Evolutionary conservation across 1,140 invertebrate genomes (phyloP), one percentile per base, ranked within the genome.

Genomic region (Proctacanthus coquilletti): DNA sequence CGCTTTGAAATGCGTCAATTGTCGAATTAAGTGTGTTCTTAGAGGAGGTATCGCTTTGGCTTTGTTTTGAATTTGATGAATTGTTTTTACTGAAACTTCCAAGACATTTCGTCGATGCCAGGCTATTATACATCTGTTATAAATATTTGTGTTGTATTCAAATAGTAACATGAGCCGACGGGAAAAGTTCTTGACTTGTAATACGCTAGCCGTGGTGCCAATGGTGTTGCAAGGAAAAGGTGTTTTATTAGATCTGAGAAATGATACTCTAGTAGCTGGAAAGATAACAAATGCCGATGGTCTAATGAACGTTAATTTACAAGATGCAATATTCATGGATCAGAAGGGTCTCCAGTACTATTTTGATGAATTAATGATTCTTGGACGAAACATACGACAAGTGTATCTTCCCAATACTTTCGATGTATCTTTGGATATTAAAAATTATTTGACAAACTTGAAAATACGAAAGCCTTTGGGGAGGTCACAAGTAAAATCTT

Each of bases 211-310:
- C 20, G 51, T 49, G 20, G 34, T 54, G 31, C 54, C 55, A 3
- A 38, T 51, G 5, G 36, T 58, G 31, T 38, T 58, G 3, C 42
- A 53, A 34, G 54, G 52, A 6, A 41, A 48, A 5, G 40, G 51
- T 1, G 52, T 58, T 10, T 45, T 58, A n/a, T 53, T 58, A 11
- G 55, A 58, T 42, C 36, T 58, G 2, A 43, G 38, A 1, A 58
- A 58, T 38, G 55, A 55, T 35, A 52, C 48, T 5, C 53, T 54
- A 5, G 51, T 57, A 9, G 55, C 55, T 6, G 55, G 54, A 2
- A 42, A 48, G 3, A 41, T 57, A 13, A 43, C 42, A 14, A 37
- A 41, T 31, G 38, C 46, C 2, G 54, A 58, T 13, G 54, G 54
- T 3, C 42, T 48, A 23, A 58, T 58, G 55, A 58, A 48, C 18